Evolutionary conservation across 1,140 invertebrate species (phyloP).

Genomic region (Heliconius hermathena): DNA sequence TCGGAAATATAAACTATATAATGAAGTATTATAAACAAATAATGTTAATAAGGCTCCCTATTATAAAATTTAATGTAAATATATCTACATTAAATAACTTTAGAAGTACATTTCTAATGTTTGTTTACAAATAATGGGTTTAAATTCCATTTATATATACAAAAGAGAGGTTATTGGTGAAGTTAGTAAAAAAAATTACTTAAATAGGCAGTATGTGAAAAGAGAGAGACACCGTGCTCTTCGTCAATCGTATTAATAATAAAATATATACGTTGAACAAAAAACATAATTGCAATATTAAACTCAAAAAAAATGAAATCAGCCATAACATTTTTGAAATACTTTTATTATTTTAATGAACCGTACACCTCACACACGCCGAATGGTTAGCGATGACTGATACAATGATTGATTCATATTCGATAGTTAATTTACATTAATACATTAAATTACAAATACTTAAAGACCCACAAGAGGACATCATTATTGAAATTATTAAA

Average conservation of each 20-base stretch:
- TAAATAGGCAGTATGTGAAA: background rate
- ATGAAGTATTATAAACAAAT: too few relatives aligned
- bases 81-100: background rate
- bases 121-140: background rate
- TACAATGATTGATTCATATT: constrained; percentile 63
- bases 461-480: constrained; percentile 54
- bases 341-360: constrained; percentile 72
- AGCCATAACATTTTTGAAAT: constrained; percentile 47
- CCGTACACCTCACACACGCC: constrained; percentile 73
- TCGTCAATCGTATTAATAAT: too few relatives aligned
- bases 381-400: constrained; percentile 73
- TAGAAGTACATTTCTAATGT: background rate
- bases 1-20: too few relatives aligned
- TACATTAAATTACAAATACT: constrained; percentile 67
- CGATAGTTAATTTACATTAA: constrained; percentile 61
- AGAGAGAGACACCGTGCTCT: too few relatives aligned
- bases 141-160: too few relatives aligned
- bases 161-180: background rate
- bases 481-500: constrained; percentile 80
- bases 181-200: background rate
- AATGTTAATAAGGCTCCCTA: too few relatives aligned
- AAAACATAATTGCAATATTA: background rate
- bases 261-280: background rate
- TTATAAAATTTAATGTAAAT: too few relatives aligned
- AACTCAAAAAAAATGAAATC: constrained; percentile 18